phyloP scores from a whole-genome alignment of 2,113 vertebrate species.

The Copsychus sechellarum region DNA sequence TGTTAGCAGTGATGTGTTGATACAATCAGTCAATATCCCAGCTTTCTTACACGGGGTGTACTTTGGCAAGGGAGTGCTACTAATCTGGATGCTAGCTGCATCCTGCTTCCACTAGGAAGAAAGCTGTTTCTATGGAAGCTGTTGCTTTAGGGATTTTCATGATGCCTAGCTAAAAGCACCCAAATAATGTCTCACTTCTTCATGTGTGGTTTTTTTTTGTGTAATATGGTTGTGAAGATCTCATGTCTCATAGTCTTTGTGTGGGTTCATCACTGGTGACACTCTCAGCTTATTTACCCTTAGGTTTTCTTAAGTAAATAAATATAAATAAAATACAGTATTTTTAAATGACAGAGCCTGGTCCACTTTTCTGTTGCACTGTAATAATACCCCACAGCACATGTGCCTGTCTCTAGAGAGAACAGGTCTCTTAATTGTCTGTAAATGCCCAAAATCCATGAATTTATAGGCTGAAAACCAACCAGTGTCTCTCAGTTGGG shows the following conservation, averaged over 20 bases:
- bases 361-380: neutral
- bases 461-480: neutral
- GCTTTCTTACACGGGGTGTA: neutral
- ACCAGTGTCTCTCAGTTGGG: rapidly evolving
- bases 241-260: slow-evolving; percentile 12
- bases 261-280: slow-evolving; percentile 51
- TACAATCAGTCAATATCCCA: slow-evolving; percentile 66
- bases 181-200: slow-evolving; percentile 41
- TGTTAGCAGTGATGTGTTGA: slow-evolving; percentile 28
- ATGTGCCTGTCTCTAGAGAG: neutral
- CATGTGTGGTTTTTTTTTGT: slow-evolving; percentile 44
- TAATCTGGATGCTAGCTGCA: slow-evolving; percentile 23
- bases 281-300: slow-evolving; percentile 34
- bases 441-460: neutral
- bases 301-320: slow-evolving; percentile 59
- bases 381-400: neutral
- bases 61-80: slow-evolving; percentile 20
- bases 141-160: slow-evolving; percentile 30
- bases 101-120: slow-evolving; percentile 43
- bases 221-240: slow-evolving; percentile 41
- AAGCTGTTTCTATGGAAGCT: slow-evolving; percentile 53
- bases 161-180: slow-evolving; percentile 45
- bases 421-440: neutral
- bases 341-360: slow-evolving; percentile 68
- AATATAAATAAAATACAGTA: slow-evolving; percentile 76